phyloP scores from a whole-genome alignment of 2,888 invertebrate genomes.

The Lomographa bimaculata region DNA sequence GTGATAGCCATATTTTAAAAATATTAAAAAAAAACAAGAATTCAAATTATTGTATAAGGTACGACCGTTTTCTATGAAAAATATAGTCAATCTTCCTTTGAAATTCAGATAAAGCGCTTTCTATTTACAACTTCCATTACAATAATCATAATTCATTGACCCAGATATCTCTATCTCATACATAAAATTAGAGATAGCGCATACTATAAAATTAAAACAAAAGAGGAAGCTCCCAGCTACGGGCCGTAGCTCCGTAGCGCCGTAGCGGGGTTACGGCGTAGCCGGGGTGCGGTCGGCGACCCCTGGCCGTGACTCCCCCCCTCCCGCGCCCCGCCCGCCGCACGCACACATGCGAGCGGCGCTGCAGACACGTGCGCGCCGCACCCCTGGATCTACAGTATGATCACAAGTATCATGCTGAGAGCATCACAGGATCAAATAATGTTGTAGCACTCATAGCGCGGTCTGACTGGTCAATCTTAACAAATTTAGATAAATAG shows the following conservation, averaged over 20 bases:
- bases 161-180: conserved; percentile 55
- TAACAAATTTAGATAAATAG: no score
- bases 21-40: no score
- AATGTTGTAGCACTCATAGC: no score
- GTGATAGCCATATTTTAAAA: no score
- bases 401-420: no score
- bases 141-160: conserved; percentile 43
- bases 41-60: no score
- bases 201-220: conserved; percentile 63
- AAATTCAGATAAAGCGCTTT: no score
- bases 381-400: conserved; percentile 44
- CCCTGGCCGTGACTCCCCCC: conserved; percentile 74
- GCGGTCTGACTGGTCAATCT: no score
- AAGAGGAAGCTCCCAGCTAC: conserved; percentile 71
- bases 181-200: conserved; percentile 43
- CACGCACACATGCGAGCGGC: conserved; percentile 16
- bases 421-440: no score
- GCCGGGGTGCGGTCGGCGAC: conserved; percentile 81
- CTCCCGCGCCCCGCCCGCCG: conserved; percentile 30
- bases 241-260: conserved; percentile 65
- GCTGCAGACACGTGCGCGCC: conserved; percentile 57
- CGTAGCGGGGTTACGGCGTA: conserved; percentile 77
- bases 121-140: no score
- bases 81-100: no score
- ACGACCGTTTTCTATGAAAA: no score